Evolutionary conservation across 2,888 invertebrate species (phyloP).

Genomic region (Osedax frankpressi): DNA sequence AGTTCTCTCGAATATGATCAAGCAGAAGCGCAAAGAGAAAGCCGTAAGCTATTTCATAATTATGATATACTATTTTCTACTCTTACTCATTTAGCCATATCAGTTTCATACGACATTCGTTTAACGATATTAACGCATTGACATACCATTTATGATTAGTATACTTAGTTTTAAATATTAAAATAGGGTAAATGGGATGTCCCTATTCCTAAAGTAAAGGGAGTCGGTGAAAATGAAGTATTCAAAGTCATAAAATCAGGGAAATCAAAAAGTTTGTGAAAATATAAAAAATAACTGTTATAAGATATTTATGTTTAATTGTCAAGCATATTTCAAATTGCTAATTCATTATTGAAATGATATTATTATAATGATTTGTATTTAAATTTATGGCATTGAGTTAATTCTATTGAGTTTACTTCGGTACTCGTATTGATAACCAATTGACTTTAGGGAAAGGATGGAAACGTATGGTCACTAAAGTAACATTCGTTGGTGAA

Average conservation of each 20-base stretch:
- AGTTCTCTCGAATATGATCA: slow-evolving; percentile 94
- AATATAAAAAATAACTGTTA: not conserved
- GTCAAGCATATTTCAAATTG: not conserved
- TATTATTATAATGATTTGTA: no score
- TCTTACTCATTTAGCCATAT: no score
- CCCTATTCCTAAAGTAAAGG: slow-evolving; percentile 91
- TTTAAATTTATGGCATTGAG: not conserved
- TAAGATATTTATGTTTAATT: not conserved
- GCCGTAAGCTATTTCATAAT: no score
- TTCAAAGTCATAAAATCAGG: slow-evolving; percentile 82
- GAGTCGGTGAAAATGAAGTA: slow-evolving; percentile 90
- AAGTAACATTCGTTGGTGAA: slow-evolving; percentile 93
- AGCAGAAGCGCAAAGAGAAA: slow-evolving; percentile 97
- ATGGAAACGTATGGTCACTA: slow-evolving; percentile 99
- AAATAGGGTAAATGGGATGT: slow-evolving; percentile 99
- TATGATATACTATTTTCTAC: no score
- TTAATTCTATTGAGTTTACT: slow-evolving; percentile 3
- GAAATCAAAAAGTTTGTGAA: slow-evolving; percentile 61
- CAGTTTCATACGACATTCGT: no score
- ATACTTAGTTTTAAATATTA: no score
- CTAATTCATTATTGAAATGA: not conserved
- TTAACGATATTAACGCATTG: no score
- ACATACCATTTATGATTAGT: no score
- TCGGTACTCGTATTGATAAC: no score
- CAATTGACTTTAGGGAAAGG: slow-evolving; percentile 66